A percentile compares a stretch with the other conserved stretches of the same genome.
These are phyloP conservation scores for Zaprionus inermis DNA, from an alignment of 1,140 invertebrate species.

Conservation along the genomic window DNA sequence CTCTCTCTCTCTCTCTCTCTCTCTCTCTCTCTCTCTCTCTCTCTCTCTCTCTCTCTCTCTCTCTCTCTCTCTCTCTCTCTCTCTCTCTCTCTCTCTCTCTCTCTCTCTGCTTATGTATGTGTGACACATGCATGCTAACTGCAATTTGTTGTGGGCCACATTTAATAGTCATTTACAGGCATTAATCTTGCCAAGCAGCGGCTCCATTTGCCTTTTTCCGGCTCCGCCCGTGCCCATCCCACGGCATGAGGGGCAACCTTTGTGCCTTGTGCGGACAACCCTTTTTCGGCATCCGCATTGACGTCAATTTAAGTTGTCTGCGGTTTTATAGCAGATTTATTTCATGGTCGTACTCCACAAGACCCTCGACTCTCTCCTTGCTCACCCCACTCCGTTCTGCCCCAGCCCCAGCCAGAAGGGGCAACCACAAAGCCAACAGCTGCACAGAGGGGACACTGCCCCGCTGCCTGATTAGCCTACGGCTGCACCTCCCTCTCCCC, in stretches of 20 bases:
- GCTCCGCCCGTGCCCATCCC: too few species aligned
- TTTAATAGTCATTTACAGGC: slow-evolving; percentile 18
- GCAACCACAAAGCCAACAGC: slow-evolving; percentile 33
- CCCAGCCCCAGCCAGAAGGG: not conserved
- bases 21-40: not conserved
- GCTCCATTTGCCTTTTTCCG: too few species aligned
- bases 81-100: not conserved
- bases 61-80: too few species aligned
- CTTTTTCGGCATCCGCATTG: slow-evolving; percentile 18
- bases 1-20: not conserved
- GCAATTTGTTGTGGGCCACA: slow-evolving; percentile 23
- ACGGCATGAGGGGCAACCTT: not conserved
- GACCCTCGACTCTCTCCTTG: not conserved
- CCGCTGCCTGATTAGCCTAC: slow-evolving; percentile 18
- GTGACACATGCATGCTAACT: slow-evolving; percentile 5
- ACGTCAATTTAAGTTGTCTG: slow-evolving; percentile 38
- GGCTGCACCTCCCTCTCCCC: not conserved
- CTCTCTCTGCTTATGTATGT: not conserved
- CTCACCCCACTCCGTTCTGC: not conserved
- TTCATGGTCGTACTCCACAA: slow-evolving; percentile 13
- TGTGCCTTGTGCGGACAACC: slow-evolving; percentile 1
- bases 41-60: not conserved
- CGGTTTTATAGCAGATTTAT: slow-evolving; percentile 45
- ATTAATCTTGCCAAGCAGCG: slow-evolving; percentile 21
- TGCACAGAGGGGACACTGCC: slow-evolving; percentile 11